Base-by-base conservation (phyloP, 2,888 invertebrate genomes). In the Drosophila monieri region DNA sequence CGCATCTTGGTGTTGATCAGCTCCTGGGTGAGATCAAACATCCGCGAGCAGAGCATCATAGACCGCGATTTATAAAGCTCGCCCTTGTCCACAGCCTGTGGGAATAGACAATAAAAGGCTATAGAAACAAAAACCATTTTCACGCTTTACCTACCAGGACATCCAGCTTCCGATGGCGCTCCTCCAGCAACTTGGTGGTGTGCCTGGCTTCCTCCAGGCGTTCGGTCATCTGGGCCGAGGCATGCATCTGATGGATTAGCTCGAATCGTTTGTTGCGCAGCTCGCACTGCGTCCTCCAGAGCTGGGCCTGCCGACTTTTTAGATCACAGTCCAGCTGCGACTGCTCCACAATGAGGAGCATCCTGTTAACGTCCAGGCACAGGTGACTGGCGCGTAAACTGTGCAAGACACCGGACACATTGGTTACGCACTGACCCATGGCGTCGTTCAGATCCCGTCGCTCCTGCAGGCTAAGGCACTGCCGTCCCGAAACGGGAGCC, bases 1-100 rank as follows among this genome's bases (percentile, higher is more conserved):
- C 54, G 43, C 43, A 54, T 54, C 21, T 44, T 44, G 21, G 54
- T 54, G 21, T 21, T 21, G 21, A 44, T 23, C 44, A 54, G 32
- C 32, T 54, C 44, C 44, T 44, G 44, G 12, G 30, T 54, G 12
- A 54, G 30, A 14, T 54, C 54, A 5, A 54, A 32, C 21, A 15
- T 39, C 30, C 54, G 44, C 10, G 30, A 44, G 18, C 21, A 32
- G 18, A 54, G 30, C 54, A 54, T 54, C 10, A 23, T 8, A 5
- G 14, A 9, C 30, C 54, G 30, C 14, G 54, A 44, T 18, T 44
- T 43, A 8, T 21, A 44, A 9, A 54, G n/a, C 1, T 44, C 54
- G 6, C 27, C 9, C 21, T 32, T 54, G 14, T 54, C 54, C 32
- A 32, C 14, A 14, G 30, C 15, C 54, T 54, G 5, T 1, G 6